These are phyloP conservation scores for Cremastinae sp. DNA, from an alignment of 2,888 invertebrate species.

Conservation along the genomic window DNA sequence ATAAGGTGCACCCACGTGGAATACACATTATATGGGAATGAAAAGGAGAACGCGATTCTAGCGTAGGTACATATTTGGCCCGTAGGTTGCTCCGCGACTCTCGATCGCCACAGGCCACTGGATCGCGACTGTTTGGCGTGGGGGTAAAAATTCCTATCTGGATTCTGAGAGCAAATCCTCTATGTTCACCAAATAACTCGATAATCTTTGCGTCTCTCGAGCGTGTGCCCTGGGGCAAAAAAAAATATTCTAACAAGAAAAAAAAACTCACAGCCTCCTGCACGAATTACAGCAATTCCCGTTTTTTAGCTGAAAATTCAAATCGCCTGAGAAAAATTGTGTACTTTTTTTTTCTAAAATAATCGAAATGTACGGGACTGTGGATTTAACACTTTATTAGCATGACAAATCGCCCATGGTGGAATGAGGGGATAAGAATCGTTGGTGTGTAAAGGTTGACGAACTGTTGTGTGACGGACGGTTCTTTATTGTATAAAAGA, in stretches of 20 bases:
- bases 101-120: conserved; percentile 28
- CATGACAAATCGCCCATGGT: too few species aligned
- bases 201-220: conserved; percentile 42
- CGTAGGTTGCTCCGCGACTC: conserved; percentile 35
- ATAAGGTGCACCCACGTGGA: conserved; percentile 56
- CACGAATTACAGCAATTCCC: too few species aligned
- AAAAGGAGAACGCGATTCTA: conserved; percentile 53
- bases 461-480: conserved; percentile 33
- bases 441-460: background rate
- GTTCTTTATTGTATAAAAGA: conserved; percentile 21
- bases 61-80: conserved; percentile 57
- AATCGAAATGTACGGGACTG: too few species aligned
- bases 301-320: too few species aligned
- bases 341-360: too few species aligned
- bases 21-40: conserved; percentile 49
- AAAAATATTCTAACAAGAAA: conserved; percentile 26
- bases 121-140: conserved; percentile 9
- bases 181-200: conserved; percentile 45
- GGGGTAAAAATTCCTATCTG: conserved; percentile 46
- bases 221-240: conserved; percentile 10
- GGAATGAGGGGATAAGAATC: too few species aligned
- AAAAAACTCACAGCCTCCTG: background rate
- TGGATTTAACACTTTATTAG: too few species aligned
- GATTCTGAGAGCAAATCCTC: conserved; percentile 54
- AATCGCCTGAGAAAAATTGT: too few species aligned